These are phyloP conservation scores for Chloromyia formosa DNA, from an alignment of 2,888 invertebrate species.

Conservation along the genomic window DNA sequence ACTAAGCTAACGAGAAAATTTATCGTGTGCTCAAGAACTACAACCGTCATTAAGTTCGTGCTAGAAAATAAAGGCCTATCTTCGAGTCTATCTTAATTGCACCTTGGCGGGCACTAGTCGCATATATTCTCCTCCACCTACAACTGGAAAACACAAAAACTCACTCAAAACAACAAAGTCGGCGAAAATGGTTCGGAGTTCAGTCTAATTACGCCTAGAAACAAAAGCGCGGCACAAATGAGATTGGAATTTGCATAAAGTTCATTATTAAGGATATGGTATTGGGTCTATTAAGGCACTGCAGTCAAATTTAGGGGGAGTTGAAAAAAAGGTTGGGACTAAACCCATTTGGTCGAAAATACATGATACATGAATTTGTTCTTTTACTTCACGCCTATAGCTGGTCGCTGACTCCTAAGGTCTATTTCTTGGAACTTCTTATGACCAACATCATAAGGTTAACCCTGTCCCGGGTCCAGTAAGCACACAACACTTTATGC, in stretches of 20 bases:
- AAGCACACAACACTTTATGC: conserved; percentile 40
- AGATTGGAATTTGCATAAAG: conserved; percentile 30
- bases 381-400: too few species aligned
- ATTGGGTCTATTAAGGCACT: too few species aligned
- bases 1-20: conserved; percentile 30
- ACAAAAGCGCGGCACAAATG: conserved; percentile 29
- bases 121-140: conserved; percentile 31
- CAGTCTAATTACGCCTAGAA: conserved; percentile 24
- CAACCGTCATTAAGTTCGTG: conserved; percentile 35
- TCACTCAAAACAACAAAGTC: conserved; percentile 25
- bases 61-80: conserved; percentile 36
- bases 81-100: conserved; percentile 41
- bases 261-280: conserved; percentile 17
- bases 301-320: too few species aligned
- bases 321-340: too few species aligned
- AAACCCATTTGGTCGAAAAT: too few species aligned
- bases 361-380: too few species aligned
- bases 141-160: conserved; percentile 28
- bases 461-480: neutral
- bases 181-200: conserved; percentile 7
- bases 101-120: conserved; percentile 26
- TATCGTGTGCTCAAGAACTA: conserved; percentile 29
- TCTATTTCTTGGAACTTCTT: too few species aligned
- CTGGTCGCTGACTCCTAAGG: too few species aligned
- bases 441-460: neutral